Base-by-base conservation (phyloP, 1,140 invertebrate species). In the Caerostris extrusa region DNA sequence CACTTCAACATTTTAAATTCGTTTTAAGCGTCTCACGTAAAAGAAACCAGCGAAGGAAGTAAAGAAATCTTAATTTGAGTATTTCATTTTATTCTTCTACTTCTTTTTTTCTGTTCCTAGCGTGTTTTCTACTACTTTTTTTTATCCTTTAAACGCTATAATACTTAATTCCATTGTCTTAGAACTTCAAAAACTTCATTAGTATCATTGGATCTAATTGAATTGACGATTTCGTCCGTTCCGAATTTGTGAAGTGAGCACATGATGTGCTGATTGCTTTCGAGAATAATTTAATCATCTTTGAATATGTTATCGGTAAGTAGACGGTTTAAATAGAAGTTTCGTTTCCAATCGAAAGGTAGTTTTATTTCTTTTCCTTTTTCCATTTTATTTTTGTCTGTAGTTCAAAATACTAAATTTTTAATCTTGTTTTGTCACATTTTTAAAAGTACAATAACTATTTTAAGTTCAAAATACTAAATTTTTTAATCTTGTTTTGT, bases 191-290 rank as follows among this genome's bases (percentile, higher is more conserved):
- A 57, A 83, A 83, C 82, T 83, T 83, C 82, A 83, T 83, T 83
- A 83, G 82, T 83, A 83, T 83, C 82, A 83, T 83, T 83, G 82
- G 17, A 83, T 57, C 82, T 83, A 83, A 83, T 83, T 83, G 82
- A 83, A 83, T 83, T 83, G 82, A 58, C 55, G 17, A 58, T 57
- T 83, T 83, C 57, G 50, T 77, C 71, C 53, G 5, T 10, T 58
- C 8, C 14, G 53, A 57, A 58, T 57, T 64, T 64, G 7, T 56
- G 56, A 57, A 56, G 82, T 83, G 56, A 83, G 8, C n/a, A n/a
- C 53, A 19, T 83, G 17, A 19, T 58, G 57, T 83, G 55, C 82
- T 58, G 82, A 83, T 83, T 83, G 82, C 56, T 83, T 83, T 58
- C 7, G 17, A 56, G 56, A 58, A 19, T 17, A 83, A 56, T 83